A percentile compares a stretch with the other conserved stretches of the same genome.
These are phyloP conservation scores for Drosophila robusta DNA, from an alignment of 2,888 invertebrate genomes.

Conservation along the genomic window DNA sequence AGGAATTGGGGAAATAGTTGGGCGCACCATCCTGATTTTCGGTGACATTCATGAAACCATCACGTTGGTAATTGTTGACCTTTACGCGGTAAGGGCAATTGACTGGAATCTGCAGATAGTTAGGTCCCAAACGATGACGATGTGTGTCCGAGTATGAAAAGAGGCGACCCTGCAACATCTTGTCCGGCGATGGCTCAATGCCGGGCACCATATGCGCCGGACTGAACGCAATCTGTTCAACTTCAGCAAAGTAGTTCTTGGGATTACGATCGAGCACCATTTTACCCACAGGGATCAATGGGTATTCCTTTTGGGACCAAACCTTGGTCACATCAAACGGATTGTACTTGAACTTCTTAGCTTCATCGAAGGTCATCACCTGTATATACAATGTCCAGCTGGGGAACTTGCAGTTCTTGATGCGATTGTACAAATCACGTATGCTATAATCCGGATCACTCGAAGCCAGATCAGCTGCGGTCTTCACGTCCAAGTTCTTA, in stretches of 20 bases:
- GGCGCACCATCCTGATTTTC: slow-evolving; percentile 95
- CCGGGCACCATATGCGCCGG: slow-evolving; percentile 96
- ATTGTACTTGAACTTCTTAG: slow-evolving; percentile 92
- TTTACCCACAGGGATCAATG: slow-evolving; percentile 95
- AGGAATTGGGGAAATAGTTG: slow-evolving; percentile 99
- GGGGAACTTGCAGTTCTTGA: slow-evolving; percentile 90
- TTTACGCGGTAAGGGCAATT: slow-evolving; percentile 95
- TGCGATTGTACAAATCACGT: slow-evolving; percentile 95
- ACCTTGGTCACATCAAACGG: slow-evolving; percentile 97
- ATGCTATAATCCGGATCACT: slow-evolving; percentile 95
- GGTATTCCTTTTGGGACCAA: slow-evolving; percentile 95
- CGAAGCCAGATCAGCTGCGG: slow-evolving; percentile 86
- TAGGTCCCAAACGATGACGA: slow-evolving; percentile 95
- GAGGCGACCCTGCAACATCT: slow-evolving; percentile 95
- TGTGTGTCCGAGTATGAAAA: slow-evolving; percentile 97
- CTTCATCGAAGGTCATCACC: slow-evolving; percentile 95
- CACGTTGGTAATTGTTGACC: slow-evolving; percentile 93
- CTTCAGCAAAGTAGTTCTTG: slow-evolving; percentile 96
- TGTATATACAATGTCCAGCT: slow-evolving; percentile 94
- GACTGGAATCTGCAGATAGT: slow-evolving; percentile 96
- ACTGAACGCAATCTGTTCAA: slow-evolving; percentile 96
- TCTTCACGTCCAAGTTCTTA: slow-evolving; percentile 89
- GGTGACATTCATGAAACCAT: slow-evolving; percentile 91
- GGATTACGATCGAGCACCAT: slow-evolving; percentile 95
- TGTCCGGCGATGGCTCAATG: slow-evolving; percentile 97